phyloP scores from a whole-genome alignment of 1,140 invertebrate species.

The Telenomus remus region DNA sequence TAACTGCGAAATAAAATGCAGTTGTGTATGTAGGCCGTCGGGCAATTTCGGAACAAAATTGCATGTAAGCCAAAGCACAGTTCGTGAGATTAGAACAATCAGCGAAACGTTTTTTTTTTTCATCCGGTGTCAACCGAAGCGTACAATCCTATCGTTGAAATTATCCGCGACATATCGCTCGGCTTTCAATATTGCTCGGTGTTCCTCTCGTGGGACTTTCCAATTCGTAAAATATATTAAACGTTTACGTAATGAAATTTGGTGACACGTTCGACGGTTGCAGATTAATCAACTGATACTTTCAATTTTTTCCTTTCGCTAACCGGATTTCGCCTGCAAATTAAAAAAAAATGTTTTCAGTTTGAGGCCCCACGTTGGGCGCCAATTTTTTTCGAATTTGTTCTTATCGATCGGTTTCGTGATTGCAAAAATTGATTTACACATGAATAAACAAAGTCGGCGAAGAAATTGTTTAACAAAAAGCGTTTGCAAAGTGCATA shows the following conservation, averaged over 20 bases:
- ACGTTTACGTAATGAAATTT: slow-evolving; percentile 29
- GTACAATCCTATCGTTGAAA: slow-evolving; percentile 10
- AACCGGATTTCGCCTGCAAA: too few species aligned
- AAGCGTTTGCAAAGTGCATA: too few species aligned
- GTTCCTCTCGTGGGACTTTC: slow-evolving; percentile 22
- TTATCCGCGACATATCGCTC: slow-evolving; percentile 4
- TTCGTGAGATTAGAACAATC: slow-evolving; percentile 25
- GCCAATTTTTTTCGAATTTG: too few species aligned
- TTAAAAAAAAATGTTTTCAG: too few species aligned
- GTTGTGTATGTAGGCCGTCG: slow-evolving; percentile 33
- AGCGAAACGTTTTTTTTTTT: neutral
- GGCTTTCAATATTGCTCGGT: slow-evolving; percentile 7
- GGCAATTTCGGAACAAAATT: slow-evolving; percentile 21
- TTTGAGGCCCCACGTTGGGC: too few species aligned
- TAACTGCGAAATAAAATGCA: slow-evolving; percentile 15
- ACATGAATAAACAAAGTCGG: too few species aligned
- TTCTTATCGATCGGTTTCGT: too few species aligned
- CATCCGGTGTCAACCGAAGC: slow-evolving; percentile 1
- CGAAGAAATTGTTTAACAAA: too few species aligned
- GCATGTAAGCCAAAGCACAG: slow-evolving; percentile 6
- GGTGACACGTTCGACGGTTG: slow-evolving; percentile 15
- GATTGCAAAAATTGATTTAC: too few species aligned
- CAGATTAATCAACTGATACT: slow-evolving; percentile 2
- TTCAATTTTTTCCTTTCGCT: too few species aligned
- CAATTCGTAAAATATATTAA: slow-evolving; percentile 30